Base-by-base conservation (phyloP, 2,113 vertebrate species). In the Lichenostomus cassidix region DNA sequence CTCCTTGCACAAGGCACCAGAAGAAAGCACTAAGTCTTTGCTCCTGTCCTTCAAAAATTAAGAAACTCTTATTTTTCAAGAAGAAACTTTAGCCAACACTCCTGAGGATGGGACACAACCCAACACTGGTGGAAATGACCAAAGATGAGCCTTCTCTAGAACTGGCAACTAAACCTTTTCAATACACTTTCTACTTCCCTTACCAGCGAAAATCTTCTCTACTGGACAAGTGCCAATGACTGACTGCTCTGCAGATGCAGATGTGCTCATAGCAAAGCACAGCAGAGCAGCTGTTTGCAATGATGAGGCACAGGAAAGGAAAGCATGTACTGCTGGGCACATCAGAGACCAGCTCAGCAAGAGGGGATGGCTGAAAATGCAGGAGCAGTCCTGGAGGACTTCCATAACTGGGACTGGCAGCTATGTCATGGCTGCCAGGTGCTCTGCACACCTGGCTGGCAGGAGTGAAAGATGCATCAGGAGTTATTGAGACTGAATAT, bases 1-100 rank as follows among this genome's bases (percentile, higher is more conserved):
- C 39, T 53, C 35, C 49, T 49, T 39, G 27, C 1, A 0, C 18
- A n/a, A 87, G 67, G 53, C n/a, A 56, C 15, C 1, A 0, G 25
- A 85, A 52, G 22, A 53, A 90, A 90, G n/a, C 11, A n/a, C 23
- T 7, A 33, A 25, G 22, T 29, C 55, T 60, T 52, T 25, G 41
- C 19, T 52, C 39, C 41, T 52, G 16, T 28, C 37, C 59, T 75
- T 78, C 28, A 33, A 42, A 62, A 73, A 16, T 55, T 37, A 67
- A 25, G 37, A 60, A 86, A 50, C 7, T n/a, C 7, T n/a, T 28
- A 3, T 16, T 58, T 77, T 42, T 86, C 52, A 28, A 29, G 42
- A 67, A 21, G 28, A 74, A 49, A 67, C 50, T 47, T 46, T 37
- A 58, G 42, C 55, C 55, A 53, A 15, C 27, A 20, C 5, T 14